Conservation (phyloP, 1,140 invertebrate genomes). For the Pseudomyrmex gracilis region DNA sequence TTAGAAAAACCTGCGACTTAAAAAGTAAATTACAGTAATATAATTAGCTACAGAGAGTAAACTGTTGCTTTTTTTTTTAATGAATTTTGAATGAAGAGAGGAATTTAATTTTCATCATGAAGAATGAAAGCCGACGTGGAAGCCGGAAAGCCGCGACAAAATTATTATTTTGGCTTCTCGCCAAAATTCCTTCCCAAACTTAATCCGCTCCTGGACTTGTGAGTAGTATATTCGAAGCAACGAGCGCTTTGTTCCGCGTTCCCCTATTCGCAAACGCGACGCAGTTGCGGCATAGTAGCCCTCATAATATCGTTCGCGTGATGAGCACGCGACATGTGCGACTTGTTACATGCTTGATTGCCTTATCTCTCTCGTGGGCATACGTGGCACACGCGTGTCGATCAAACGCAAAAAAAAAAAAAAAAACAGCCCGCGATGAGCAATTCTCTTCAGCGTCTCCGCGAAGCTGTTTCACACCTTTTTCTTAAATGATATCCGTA, state of each 20-base stretch:
- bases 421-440: constrained; percentile 43
- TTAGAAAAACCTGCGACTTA: background rate
- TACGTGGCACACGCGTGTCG: constrained; percentile 34
- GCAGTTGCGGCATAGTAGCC: constrained; percentile 45
- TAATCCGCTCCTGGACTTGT: constrained; percentile 49
- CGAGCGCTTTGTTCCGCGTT: constrained; percentile 67
- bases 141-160: constrained; percentile 1
- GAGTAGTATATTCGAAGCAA: constrained; percentile 68
- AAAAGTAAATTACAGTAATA: background rate
- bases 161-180: constrained; percentile 7
- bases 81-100: background rate
- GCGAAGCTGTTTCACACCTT: background rate
- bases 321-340: constrained; percentile 57
- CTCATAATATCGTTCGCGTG: constrained; percentile 47
- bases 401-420: constrained; percentile 42
- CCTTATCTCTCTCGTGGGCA: constrained; percentile 49
- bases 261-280: constrained; percentile 52
- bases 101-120: constrained; percentile 4
- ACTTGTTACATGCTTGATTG: constrained; percentile 56
- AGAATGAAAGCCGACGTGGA: background rate
- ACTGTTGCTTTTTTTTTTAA: background rate
- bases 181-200: constrained; percentile 19
- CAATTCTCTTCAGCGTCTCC: background rate
- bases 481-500: background rate
- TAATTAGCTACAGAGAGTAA: background rate